Conservation (phyloP, 2,888 invertebrate genomes). For the Tetranychus truncatus region DNA sequence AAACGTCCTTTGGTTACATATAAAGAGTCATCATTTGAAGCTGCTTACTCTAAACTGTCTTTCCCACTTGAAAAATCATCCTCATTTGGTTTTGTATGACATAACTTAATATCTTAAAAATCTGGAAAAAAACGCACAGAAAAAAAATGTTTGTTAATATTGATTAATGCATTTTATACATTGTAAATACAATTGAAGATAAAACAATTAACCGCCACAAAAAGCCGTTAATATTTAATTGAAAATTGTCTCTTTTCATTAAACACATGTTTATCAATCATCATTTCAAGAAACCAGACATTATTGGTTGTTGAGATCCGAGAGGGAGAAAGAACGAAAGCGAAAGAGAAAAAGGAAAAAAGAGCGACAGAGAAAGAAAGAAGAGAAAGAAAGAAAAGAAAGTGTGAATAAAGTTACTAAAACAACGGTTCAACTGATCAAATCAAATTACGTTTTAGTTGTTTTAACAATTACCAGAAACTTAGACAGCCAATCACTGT, state of each 20-base stretch:
- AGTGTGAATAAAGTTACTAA: neutral
- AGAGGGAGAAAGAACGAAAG: too few relatives aligned
- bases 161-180: neutral
- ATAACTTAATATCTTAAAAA: neutral
- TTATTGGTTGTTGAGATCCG: too few relatives aligned
- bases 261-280: too few relatives aligned
- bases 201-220: too few relatives aligned
- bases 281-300: too few relatives aligned
- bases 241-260: too few relatives aligned
- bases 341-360: too few relatives aligned
- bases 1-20: neutral
- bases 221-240: too few relatives aligned
- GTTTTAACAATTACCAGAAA: neutral
- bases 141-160: neutral
- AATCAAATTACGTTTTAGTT: neutral
- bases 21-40: slow-evolving; percentile 1
- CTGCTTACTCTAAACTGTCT: neutral
- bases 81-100: slow-evolving; percentile 3
- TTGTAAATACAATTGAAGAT: too few relatives aligned
- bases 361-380: neutral
- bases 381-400: neutral
- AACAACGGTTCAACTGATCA: neutral
- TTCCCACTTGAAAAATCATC: slow-evolving; percentile 2
- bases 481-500: neutral
- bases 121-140: neutral